Evolutionary conservation across 2,888 invertebrate species (phyloP).

Genomic region (Halictus quadricinctus): DNA sequence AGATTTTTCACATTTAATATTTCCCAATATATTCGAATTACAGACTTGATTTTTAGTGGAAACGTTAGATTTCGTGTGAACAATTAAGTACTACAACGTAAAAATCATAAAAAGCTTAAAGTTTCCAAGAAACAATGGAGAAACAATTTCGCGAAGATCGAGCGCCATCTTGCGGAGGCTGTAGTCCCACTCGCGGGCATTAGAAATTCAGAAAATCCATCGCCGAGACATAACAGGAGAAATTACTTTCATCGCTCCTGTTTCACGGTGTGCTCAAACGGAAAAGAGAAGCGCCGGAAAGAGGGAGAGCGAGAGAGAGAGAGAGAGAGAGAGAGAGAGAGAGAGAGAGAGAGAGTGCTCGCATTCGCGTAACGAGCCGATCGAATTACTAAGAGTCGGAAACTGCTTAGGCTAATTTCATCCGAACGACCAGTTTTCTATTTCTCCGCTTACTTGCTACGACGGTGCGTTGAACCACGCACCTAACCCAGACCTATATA

Average conservation of each 20-base stretch:
- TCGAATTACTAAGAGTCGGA: conserved; percentile 59
- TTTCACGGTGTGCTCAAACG: conserved; percentile 14
- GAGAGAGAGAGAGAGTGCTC: conserved; percentile 29
- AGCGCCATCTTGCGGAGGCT: background rate
- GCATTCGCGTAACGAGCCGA: conserved; percentile 53
- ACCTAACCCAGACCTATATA: conserved; percentile 8
- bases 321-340: conserved; percentile 37
- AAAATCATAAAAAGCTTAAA: too few species aligned
- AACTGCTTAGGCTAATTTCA: conserved; percentile 58
- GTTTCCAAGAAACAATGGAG: background rate
- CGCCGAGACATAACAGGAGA: conserved; percentile 15
- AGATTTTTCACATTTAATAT: background rate
- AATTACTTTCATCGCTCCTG: conserved; percentile 56
- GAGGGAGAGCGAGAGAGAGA: conserved; percentile 32
- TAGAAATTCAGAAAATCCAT: background rate
- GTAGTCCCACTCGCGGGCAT: background rate
- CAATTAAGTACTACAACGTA: background rate
- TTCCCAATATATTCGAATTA: background rate
- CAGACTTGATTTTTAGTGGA: background rate
- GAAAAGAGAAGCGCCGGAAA: conserved; percentile 36
- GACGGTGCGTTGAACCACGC: conserved; percentile 27
- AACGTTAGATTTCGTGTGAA: background rate
- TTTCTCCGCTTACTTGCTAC: conserved; percentile 38
- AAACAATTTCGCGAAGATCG: background rate
- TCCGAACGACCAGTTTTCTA: conserved; percentile 44